Conservation (phyloP, 2,797 vertebrate genomes). For the Perdix hodgsoniae region DNA sequence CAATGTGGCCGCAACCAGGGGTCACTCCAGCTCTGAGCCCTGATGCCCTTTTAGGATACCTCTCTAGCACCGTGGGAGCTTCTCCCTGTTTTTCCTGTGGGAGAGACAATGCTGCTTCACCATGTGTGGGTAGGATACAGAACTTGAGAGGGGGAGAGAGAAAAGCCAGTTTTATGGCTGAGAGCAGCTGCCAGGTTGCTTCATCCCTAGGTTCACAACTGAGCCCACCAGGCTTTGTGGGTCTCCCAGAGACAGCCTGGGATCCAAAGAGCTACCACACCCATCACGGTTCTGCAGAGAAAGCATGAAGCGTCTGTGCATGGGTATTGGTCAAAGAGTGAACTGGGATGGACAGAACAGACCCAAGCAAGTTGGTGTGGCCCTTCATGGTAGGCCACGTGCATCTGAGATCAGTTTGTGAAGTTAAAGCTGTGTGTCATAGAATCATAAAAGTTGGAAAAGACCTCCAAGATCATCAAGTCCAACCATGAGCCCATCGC, state of each 20-base stretch:
- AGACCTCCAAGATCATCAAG: no score
- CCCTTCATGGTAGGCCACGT: no score
- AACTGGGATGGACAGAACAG: background rate
- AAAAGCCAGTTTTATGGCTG: background rate
- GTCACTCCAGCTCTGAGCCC: background rate
- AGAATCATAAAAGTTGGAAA: no score
- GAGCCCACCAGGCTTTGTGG: no score
- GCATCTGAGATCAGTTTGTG: no score
- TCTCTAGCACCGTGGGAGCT: background rate
- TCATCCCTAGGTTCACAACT: background rate
- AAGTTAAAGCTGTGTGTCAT: no score
- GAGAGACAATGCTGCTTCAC: background rate
- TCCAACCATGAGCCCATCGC: no score
- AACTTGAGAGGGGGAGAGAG: background rate
- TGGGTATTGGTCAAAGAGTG: background rate
- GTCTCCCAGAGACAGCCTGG: background rate
- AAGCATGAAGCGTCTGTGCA: fast-evolving
- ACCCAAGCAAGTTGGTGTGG: no score
- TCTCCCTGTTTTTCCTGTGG: background rate
- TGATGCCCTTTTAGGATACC: background rate
- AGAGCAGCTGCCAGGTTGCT: background rate
- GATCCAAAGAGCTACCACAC: background rate
- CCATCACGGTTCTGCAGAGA: background rate
- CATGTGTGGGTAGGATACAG: background rate
- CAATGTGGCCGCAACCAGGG: background rate